These are phyloP conservation scores for Taphrorychus bicolor DNA, from an alignment of 2,888 invertebrate species.

Conservation along the genomic window DNA sequence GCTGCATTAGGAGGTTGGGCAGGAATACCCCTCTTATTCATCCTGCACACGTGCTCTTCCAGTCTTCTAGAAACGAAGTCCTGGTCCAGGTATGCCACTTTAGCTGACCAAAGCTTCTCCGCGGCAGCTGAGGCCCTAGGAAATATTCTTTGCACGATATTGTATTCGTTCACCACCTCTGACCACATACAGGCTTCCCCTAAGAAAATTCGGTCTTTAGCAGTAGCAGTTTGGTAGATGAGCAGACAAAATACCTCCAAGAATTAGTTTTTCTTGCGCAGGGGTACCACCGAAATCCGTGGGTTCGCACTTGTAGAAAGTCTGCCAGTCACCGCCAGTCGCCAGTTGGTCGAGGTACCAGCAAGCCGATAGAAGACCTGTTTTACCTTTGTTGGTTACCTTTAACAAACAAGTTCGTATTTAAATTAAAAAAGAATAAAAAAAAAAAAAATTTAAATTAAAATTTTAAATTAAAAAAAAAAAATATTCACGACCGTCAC, in stretches of 20 bases:
- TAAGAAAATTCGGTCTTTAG: too few relatives aligned
- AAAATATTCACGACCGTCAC: too few relatives aligned
- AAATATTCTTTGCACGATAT: slow-evolving; percentile 74
- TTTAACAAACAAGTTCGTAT: too few relatives aligned
- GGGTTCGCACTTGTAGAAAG: slow-evolving; percentile 77
- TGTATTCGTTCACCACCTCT: slow-evolving; percentile 79
- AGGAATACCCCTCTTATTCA: slow-evolving; percentile 71
- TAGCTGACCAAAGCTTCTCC: slow-evolving; percentile 82
- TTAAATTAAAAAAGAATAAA: too few relatives aligned
- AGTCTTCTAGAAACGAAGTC: slow-evolving; percentile 66
- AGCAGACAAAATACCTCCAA: slow-evolving; percentile 63
- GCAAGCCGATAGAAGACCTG: slow-evolving; percentile 77
- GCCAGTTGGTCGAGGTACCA: slow-evolving; percentile 87
- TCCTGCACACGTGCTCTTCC: slow-evolving; percentile 77
- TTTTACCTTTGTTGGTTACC: slow-evolving; percentile 69
- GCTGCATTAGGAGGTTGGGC: slow-evolving; percentile 76
- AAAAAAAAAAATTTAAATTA: too few relatives aligned
- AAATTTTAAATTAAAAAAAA: too few relatives aligned
- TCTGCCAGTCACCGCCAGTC: slow-evolving; percentile 71
- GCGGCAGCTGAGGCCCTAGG: slow-evolving; percentile 87
- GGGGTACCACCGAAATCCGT: slow-evolving; percentile 59
- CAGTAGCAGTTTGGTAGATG: neutral
- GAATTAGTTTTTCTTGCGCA: slow-evolving; percentile 68
- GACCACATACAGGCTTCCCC: slow-evolving; percentile 96
- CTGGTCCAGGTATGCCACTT: slow-evolving; percentile 38